Evolutionary conservation across 2,797 vertebrate genomes (phyloP).

Genomic region (Xyrichtys novacula): DNA sequence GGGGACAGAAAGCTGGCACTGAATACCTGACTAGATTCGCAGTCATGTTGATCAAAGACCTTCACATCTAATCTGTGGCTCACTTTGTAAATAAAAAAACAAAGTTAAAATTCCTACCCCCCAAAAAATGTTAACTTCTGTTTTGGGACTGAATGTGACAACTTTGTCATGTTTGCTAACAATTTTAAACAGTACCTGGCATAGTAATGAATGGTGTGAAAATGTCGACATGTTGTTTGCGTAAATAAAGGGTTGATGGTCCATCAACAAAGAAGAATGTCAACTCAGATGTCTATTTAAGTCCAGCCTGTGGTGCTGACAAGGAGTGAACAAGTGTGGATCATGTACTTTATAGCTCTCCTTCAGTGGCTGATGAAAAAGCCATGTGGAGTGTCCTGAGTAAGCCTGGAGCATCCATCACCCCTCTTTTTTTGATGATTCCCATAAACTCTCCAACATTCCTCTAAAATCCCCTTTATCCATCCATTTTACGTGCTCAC

Average conservation of each 20-base stretch:
- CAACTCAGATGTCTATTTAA: constrained; percentile 4
- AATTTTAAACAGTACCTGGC: not conserved
- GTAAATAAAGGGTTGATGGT: constrained; percentile 2
- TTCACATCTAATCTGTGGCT: no score
- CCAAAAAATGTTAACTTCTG: not conserved
- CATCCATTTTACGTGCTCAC: constrained; percentile 40
- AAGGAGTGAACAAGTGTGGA: constrained; percentile 15
- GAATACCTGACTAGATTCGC: not conserved
- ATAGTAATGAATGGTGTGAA: not conserved
- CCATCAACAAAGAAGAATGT: constrained; percentile 9
- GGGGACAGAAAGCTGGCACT: not conserved
- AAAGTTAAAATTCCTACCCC: no score
- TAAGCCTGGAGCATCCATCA: constrained; percentile 48
- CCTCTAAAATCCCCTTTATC: constrained; percentile 52
- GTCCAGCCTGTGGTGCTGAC: constrained; percentile 29
- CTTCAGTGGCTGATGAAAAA: constrained; percentile 50
- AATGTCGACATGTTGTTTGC: not conserved
- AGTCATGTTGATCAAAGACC: not conserved
- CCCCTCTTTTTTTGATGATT: constrained; percentile 38
- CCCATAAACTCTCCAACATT: constrained; percentile 60
- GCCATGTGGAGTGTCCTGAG: constrained; percentile 42
- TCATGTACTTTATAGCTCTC: constrained; percentile 35
- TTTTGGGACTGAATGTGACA: not conserved
- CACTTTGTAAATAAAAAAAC: no score
- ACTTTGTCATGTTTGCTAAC: not conserved